Base-by-base conservation (phyloP, 2,797 vertebrate genomes). In the Chaetodon trifasciatus region DNA sequence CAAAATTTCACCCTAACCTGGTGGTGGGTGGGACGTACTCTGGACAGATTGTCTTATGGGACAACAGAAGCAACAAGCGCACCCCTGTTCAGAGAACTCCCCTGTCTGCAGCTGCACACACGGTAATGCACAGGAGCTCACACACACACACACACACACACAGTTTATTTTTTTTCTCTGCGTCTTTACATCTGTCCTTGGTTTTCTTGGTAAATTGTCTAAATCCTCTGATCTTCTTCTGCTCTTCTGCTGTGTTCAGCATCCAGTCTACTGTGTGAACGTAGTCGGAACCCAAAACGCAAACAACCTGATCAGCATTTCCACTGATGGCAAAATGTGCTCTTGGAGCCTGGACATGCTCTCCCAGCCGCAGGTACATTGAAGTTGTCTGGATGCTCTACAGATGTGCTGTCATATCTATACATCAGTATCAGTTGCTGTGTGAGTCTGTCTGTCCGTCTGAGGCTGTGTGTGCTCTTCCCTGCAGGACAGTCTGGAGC, bases 341-440 rank as follows among this genome's bases (percentile, higher is more conserved):
- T 99, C 98, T 24, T 99, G 98, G 98, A 99, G 98, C 87, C 95
- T 99, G 47, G 98, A 99, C 91, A 99, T 99, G 98, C 97, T 99
- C 81, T 99, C 98, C 60, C 98, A 99, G 64, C 98, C 98, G 0
- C 98, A 99, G 97, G 98, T 99, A 93, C 10, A 1, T 5, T 10
- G 2, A 35, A 1, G 44, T 10, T 2, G 21, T 28, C 1, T 44
- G 39, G n/a, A 50, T 17, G 21, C 44, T 32, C 58, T 16, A 4
- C n/a, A 46, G 28, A 17, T 11, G 8, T n/a, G 24, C 3, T 49
- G 11, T 32, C 5, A 3, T 46, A 32, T 32, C 28, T 32, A 4
- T 32, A 3, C 28, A 32, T 32, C 8, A n/a, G 16, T 24, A 17
- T 10, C 11, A 11, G 47, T 15, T 6, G 39, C 56, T 3, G 28